Base-by-base conservation (phyloP, 64 coral and sea anemone genomes). In the Porites australiensis region DNA sequence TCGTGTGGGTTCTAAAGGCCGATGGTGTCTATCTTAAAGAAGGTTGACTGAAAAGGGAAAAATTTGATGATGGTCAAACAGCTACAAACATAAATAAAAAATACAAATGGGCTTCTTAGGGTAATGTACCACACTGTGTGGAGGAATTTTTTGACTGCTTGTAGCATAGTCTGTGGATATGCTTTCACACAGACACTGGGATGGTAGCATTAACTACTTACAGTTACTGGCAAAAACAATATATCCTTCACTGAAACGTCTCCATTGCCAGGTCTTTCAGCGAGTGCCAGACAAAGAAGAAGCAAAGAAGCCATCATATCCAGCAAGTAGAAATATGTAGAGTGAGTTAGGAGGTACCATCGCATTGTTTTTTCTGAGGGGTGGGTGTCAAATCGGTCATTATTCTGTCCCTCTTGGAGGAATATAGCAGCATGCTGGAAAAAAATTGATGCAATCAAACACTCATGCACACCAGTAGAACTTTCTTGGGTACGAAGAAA, bases 351-450 rank as follows among this genome's bases (percentile, higher is more conserved):
- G 27, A 90, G 57, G 48, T 99, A 99, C 71, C 95, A 99, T 19
- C 55, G 23, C n/a, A 98, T 82, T 37, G 87, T 94, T 48, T 79
- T 50, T 16, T 21, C 44, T 64, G 95, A 90, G 4, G 95, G 95
- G 76, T 96, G 95, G 77, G 88, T 94, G 45, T 94, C 95, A 96
- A 96, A 96, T 48, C 83, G 93, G 75, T 98, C 97, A 94, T 98
- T 98, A 53, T 95, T 89, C 82, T 88, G 44, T 48, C 97, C 97
- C 88, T 98, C 94, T 37, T 98, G 79, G 27, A 98, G 70, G 57
- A 83, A 98, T 57, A 98, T 91, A 58, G 94, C 91, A 71, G 97
- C 97, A 91, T 96, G 91, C 97, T 98, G 74, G 5, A 71, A 64
- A 22, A 6, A 10, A 51, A 76, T 50, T 64, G 2, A 64, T 18